Evolutionary conservation across 2,113 vertebrate genomes (phyloP), one percentile per base, ranked within the genome.

Genomic region (Lanius ludovicianus): DNA sequence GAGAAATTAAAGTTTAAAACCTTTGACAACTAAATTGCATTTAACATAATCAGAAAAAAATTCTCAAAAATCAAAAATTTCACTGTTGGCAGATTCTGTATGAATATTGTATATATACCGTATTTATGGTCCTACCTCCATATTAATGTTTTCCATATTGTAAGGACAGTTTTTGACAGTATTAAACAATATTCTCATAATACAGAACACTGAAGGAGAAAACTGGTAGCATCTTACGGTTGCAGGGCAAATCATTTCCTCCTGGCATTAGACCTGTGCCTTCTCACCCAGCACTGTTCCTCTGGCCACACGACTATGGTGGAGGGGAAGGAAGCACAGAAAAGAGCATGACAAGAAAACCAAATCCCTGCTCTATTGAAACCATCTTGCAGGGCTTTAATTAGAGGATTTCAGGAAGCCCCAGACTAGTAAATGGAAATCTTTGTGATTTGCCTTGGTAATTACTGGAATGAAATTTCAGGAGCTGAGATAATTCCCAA

Each of bases 381-480:
- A 86, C 50, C 13, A 0, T 89, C 81, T 89, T 87, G 35, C 46
- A 84, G 64, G 68, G 37, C 53, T 87, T 91, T 93, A 93, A 90
- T 90, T 80, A 91, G 67, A 92, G 52, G 93, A 95, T 88, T 94
- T 96, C 86, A 92, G 64, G 90, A 80, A 94, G 73, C 28, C 59
- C 28, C 81, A 65, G 89, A 96, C 95, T 93, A 96, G 93, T 89
- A 92, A 93, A 93, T 90, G 81, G 56, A 93, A 84, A 95, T 90
- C 73, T 96, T 92, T 91, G 52, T 87, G 91, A 96, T 96, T 96
- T 96, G 90, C 84, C 80, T 96, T 81, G 89, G 80, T 55, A 96
- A 94, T 96, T 81, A 95, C n/a, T 90, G 90, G 81, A 92, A 91
- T 91, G 49, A 77, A 88, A 94, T 92, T 95, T 87, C 93, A 93